Evolutionary conservation across 2,797 vertebrate genomes (phyloP).

Genomic region (Myiothlypis chrysogaster): DNA sequence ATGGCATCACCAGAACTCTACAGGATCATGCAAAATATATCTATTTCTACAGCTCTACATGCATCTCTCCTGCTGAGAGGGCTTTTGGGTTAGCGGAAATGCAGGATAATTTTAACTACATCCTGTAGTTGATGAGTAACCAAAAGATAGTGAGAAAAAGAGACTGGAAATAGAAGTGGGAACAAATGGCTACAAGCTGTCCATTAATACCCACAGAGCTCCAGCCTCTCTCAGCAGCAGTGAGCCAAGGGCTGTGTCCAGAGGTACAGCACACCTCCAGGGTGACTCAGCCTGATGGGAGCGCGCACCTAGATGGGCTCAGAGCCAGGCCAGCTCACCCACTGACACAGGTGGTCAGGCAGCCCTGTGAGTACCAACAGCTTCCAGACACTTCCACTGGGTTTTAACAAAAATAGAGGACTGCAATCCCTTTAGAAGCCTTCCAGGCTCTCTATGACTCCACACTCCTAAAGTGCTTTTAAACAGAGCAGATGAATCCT

Average conservation of each 20-base stretch:
- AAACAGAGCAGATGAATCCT: background rate
- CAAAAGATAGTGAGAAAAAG: background rate
- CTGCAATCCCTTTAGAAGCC: background rate
- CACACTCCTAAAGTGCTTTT: background rate
- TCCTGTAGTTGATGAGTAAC: background rate
- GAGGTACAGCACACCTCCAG: background rate
- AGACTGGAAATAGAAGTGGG: background rate
- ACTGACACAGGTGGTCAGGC: background rate
- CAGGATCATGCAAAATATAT: background rate
- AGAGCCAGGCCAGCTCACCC: background rate
- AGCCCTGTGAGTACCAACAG: background rate
- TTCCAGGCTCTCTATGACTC: background rate
- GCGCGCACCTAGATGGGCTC: fast-evolving
- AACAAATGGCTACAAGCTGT: background rate
- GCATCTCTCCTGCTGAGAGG: background rate
- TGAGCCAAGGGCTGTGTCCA: fast-evolving
- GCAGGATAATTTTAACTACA: background rate
- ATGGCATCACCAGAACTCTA: background rate
- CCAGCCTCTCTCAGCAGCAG: too few relatives aligned
- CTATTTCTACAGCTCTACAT: background rate
- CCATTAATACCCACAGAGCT: too few relatives aligned
- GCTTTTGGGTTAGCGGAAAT: background rate
- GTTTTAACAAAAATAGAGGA: background rate
- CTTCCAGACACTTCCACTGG: background rate
- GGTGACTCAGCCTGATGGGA: background rate